Percentiles rank a stretch among this genome's conserved stretches.
Evolutionary conservation across 2,113 vertebrate species (phyloP).

Genomic region (Carassius auratus): DNA sequence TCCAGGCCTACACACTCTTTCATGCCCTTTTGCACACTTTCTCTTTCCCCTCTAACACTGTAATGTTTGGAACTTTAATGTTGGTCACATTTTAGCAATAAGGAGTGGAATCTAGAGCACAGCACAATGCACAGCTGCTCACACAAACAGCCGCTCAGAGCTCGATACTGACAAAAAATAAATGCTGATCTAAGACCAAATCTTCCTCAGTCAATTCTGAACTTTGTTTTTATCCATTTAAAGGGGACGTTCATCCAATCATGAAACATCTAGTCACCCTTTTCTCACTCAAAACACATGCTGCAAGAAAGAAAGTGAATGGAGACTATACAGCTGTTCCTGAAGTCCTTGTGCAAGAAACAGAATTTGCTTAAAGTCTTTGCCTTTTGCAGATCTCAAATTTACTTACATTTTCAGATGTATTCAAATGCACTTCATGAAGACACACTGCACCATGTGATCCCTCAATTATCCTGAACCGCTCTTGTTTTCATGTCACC

Average conservation of each 20-base stretch:
- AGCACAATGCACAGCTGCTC: neutral
- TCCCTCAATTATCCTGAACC: neutral
- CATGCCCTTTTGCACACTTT: neutral
- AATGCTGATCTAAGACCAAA: constrained; percentile 5
- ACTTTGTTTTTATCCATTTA: neutral
- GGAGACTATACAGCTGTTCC: neutral
- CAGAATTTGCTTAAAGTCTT: neutral
- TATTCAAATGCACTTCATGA: neutral
- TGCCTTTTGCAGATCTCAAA: neutral
- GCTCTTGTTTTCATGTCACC: neutral
- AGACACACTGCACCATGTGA: neutral
- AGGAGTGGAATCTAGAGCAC: constrained; percentile 1
- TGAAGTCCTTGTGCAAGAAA: neutral
- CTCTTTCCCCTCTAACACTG: neutral
- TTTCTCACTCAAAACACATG: neutral
- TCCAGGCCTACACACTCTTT: neutral
- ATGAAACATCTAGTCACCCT: neutral
- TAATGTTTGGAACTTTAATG: constrained; percentile 6
- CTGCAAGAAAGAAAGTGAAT: neutral
- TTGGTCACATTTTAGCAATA: constrained; percentile 40
- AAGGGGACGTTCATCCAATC: neutral
- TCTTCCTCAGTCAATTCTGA: constrained; percentile 18
- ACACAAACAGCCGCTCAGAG: neutral
- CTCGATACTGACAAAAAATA: neutral
- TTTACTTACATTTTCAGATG: neutral